Evolutionary conservation across 2,888 invertebrate genomes (phyloP), one percentile per base, ranked within the genome.

Genomic region (Brachyptera risi): DNA sequence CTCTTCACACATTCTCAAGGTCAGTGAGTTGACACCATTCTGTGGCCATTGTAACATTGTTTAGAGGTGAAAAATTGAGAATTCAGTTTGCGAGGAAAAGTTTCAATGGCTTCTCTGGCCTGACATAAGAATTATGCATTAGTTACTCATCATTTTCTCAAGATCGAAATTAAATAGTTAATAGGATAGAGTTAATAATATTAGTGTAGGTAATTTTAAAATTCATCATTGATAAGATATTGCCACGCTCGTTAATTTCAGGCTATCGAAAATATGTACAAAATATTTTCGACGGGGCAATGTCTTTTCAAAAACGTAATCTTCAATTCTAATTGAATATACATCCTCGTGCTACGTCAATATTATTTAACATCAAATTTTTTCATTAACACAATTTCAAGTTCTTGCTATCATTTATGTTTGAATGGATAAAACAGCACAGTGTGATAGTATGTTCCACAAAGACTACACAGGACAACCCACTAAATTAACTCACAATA

Each of bases 11-110:
- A 44, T 59, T 51, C 37, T 44, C 35, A 24, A 15, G 42, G 58
- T 59, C n/a, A n/a, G n/a, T n/a, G n/a, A n/a, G n/a, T n/a, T n/a
- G n/a, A n/a, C n/a, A n/a, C n/a, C n/a, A 60, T 63, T 58, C 63
- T 58, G 63, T 63, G 63, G 63, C 63, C 63, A 63, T 63, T 63
- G 63, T 58, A 56, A 56, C 51, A 56, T 47, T 49, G 47, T 44
- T 57, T 57, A 38, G 40, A n/a, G 40, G 40, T 38, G 40, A 38
- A 38, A 38, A 38, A 38, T 38, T 17, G 40, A 38, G 40, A n/a
- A n/a, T 38, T 15, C n/a, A n/a, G n/a, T n/a, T n/a, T n/a, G n/a
- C n/a, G n/a, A n/a, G n/a, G n/a, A n/a, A n/a, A n/a, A n/a, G n/a
- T n/a, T n/a, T n/a, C 40, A 38, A 38, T 38, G 40, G 40, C 40